Evolutionary conservation across 1,140 invertebrate species (phyloP).

Genomic region (Conus ventricosus): DNA sequence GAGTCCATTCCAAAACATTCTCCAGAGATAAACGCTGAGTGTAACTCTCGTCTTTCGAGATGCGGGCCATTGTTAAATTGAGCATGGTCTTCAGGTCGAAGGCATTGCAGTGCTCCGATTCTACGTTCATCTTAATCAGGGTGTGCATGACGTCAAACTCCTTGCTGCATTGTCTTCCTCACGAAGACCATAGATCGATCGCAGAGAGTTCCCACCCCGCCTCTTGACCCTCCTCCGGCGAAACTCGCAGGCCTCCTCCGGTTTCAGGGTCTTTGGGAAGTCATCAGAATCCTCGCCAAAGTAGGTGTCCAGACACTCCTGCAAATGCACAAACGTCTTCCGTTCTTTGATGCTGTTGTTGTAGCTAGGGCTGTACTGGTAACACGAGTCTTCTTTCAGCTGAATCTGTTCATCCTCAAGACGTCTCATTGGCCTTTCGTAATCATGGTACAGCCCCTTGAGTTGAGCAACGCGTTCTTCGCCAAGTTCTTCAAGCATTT

Average conservation of each 20-base stretch:
- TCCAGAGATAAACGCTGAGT: background rate
- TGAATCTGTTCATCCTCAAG: conserved; percentile 50
- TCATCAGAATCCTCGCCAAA: conserved; percentile 45
- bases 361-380: conserved; percentile 23
- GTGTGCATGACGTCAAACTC: conserved; percentile 16
- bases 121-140: conserved; percentile 34
- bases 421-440: conserved; percentile 36
- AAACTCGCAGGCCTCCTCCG: conserved; percentile 37
- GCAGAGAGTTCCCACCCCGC: conserved; percentile 38
- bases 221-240: conserved; percentile 32
- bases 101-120: conserved; percentile 18
- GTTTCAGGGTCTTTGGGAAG: conserved; percentile 31
- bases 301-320: conserved; percentile 42
- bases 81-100: conserved; percentile 34
- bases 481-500: conserved; percentile 11
- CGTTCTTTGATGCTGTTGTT: conserved; percentile 23
- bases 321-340: conserved; percentile 40
- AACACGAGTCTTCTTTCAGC: conserved; percentile 36
- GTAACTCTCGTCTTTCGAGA: background rate
- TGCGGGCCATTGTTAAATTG: conserved; percentile 24
- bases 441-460: conserved; percentile 31
- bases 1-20: conserved; percentile 27
- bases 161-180: conserved; percentile 67
- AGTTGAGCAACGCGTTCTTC: conserved; percentile 27
- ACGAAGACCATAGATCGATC: conserved; percentile 25